Percentiles rank a stretch among this genome's conserved stretches.
These are phyloP conservation scores for Melozone crissalis DNA, from an alignment of 2,113 vertebrate species.

Conservation along the genomic window DNA sequence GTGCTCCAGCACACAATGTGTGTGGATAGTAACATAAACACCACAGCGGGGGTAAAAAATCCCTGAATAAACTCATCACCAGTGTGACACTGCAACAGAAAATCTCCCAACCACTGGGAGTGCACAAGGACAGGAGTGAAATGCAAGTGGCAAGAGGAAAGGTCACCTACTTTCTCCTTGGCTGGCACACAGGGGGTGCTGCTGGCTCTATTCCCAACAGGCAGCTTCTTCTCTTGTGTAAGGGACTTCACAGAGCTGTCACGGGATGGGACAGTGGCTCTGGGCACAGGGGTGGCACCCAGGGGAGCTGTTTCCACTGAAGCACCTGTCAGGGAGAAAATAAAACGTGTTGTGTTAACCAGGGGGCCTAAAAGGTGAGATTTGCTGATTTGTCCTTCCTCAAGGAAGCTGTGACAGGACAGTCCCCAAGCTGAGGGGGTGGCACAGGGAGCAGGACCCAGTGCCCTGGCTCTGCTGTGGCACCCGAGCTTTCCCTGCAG, in stretches of 20 bases:
- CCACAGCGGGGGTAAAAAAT: neutral
- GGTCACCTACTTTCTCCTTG: constrained; percentile 11
- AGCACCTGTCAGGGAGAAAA: neutral
- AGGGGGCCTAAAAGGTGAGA: neutral
- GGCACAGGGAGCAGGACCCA: neutral
- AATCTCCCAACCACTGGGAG: accelerated
- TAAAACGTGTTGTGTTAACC: accelerated
- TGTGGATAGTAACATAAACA: accelerated
- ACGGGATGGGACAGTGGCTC: neutral
- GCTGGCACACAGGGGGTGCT: accelerated
- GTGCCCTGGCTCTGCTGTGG: neutral
- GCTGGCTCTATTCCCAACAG: accelerated
- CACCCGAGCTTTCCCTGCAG: neutral
- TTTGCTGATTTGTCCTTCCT: neutral
- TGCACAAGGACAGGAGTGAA: neutral
- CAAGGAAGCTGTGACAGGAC: neutral
- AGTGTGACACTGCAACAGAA: neutral
- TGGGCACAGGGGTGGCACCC: neutral
- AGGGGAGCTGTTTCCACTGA: accelerated
- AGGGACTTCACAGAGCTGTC: neutral
- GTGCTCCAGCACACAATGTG: accelerated
- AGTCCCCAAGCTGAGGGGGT: neutral
- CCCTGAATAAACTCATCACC: neutral
- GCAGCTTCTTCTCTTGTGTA: neutral
- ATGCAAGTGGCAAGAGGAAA: neutral